Evolutionary conservation across 2,888 invertebrate species (phyloP).

Genomic region (Sinohyriopsis cumingii): DNA sequence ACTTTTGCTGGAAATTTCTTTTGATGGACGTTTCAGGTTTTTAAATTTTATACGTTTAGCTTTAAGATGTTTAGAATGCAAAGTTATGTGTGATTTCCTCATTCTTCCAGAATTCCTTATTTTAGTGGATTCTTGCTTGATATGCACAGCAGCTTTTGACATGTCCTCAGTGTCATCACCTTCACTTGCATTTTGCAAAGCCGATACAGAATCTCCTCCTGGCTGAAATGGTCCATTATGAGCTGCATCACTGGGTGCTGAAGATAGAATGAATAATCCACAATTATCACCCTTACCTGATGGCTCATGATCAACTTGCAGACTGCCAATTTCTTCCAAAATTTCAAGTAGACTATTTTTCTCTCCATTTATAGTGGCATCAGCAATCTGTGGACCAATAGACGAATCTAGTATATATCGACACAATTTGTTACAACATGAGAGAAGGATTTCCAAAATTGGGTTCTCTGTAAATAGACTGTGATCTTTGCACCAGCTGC

Average conservation of each 20-base stretch:
- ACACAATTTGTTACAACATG: constrained; percentile 92
- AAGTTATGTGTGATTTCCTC: too few relatives aligned
- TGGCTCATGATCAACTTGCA: constrained; percentile 44
- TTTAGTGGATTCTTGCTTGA: too few relatives aligned
- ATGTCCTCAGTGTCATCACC: background rate
- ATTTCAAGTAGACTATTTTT: constrained; percentile 53
- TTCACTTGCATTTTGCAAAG: background rate
- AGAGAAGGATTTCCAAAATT: constrained; percentile 84
- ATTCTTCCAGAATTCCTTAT: too few relatives aligned
- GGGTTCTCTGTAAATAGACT: constrained; percentile 87
- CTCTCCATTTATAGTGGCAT: constrained; percentile 49
- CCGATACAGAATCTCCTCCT: background rate
- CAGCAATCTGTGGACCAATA: constrained; percentile 44
- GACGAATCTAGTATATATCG: constrained; percentile 80
- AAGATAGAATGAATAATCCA: background rate
- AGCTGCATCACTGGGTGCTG: too few relatives aligned
- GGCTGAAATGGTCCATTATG: background rate
- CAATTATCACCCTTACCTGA: background rate
- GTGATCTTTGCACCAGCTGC: constrained; percentile 89
- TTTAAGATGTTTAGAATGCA: too few relatives aligned
- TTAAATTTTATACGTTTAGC: too few relatives aligned
- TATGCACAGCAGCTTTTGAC: too few relatives aligned
- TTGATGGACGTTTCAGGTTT: too few relatives aligned
- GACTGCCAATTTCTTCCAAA: constrained; percentile 58
- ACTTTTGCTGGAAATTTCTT: too few relatives aligned